These are phyloP conservation scores for Sympetrum striolatum DNA, from an alignment of 2,888 invertebrate genomes.

Conservation along the genomic window DNA sequence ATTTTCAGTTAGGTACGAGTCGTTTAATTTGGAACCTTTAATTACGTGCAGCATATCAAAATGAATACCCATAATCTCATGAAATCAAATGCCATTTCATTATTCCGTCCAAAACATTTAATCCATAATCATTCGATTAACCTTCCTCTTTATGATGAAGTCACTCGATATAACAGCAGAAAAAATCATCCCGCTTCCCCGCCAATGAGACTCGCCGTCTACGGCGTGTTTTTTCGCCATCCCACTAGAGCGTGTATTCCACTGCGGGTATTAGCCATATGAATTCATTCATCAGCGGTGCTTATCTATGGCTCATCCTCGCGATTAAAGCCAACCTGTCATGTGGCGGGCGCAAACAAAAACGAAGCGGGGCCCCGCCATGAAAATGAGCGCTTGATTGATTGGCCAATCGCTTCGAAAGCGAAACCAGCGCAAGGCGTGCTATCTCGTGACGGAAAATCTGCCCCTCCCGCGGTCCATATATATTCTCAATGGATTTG, in stretches of 20 bases:
- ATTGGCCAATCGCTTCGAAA: slow-evolving; percentile 29
- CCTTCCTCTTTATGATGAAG: too few relatives aligned
- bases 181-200: too few relatives aligned
- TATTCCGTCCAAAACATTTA: too few relatives aligned
- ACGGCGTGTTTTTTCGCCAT: too few relatives aligned
- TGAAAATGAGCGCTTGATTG: background rate
- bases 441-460: background rate
- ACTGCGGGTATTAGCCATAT: background rate
- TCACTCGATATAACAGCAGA: too few relatives aligned
- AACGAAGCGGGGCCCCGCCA: background rate
- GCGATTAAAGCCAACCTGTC: slow-evolving; percentile 35
- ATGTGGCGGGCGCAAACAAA: slow-evolving; percentile 12
- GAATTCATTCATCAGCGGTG: slow-evolving; percentile 39
- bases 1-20: too few relatives aligned
- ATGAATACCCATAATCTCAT: too few relatives aligned
- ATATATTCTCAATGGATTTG: background rate
- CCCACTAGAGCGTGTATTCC: background rate
- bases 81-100: too few relatives aligned
- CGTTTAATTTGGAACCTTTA: too few relatives aligned
- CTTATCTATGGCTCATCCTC: slow-evolving; percentile 13
- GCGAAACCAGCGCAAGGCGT: background rate
- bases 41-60: too few relatives aligned
- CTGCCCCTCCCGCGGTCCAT: background rate
- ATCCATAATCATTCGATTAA: too few relatives aligned
- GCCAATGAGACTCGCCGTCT: too few relatives aligned